Evolutionary conservation across 2,797 vertebrate genomes (phyloP), one percentile per base, ranked within the genome.

Genomic region (Typhlichthys eigenmanni): DNA sequence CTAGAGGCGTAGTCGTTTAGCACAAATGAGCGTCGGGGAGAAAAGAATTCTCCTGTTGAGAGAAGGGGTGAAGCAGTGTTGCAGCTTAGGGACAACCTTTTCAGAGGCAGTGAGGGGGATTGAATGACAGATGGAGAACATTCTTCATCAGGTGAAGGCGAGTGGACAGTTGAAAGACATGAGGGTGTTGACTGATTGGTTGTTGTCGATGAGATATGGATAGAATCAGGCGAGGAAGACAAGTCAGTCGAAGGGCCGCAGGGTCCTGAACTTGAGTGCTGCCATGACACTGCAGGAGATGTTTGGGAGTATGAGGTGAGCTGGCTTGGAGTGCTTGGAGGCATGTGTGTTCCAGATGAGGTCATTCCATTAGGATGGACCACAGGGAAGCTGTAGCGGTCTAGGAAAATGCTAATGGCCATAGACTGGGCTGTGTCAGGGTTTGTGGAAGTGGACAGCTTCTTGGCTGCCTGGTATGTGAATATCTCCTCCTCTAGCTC

Each of bases 381-480:
- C 43, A 94, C 91, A 0, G 92, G 91, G 74, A 90, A 92, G 55
- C 86, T 89, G 85, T 94, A 94, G 24, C 79, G 81, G 65, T 94
- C 93, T 1, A 94, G 71, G 10, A 91, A 49, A 66, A 94, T 81
- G 68, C 85, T 93, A 72, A 94, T 90, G 4, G 92, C 93, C 89
- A 93, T 91, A 38, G 91, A 88, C 10, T 87, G 82, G 4, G 62
- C 47, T 3, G 87, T 53, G 66, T 94, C 86, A 13, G 91, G 90
- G 79, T 94, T 94, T 0, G 89, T 90, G 48, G 91, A 90, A 16
- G 91, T 87, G 1, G 92, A 93, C 46, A 93, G 76, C 58, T 92
- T 93, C 70, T 93, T 92, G 1, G 88, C 34, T 38, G 34, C 91
- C 47, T 92, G 87, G 68, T 89, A 93, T 56, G 91, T 91, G 58